Percentiles rank a stretch among this genome's conserved stretches.
These are phyloP conservation scores for Sceliomorpha sp. DNA, from an alignment of 2,888 invertebrate species.

Conservation along the genomic window DNA sequence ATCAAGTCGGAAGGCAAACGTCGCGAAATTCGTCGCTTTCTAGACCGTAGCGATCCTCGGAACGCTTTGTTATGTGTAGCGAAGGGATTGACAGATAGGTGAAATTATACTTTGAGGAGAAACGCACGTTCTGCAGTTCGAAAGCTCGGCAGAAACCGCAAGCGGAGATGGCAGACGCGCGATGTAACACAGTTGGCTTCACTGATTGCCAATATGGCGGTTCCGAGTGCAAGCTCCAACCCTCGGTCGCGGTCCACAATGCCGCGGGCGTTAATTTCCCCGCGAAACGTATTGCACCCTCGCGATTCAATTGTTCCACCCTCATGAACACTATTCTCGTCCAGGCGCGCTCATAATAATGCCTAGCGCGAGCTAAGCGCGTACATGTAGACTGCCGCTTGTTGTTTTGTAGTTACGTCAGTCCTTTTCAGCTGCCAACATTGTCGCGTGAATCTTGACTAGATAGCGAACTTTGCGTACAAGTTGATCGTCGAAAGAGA, in stretches of 20 bases:
- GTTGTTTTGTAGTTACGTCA: constrained; percentile 38
- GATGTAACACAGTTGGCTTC: constrained; percentile 66
- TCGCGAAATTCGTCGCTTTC: constrained; percentile 6
- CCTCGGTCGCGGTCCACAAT: constrained; percentile 66
- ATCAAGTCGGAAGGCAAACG: too few species aligned
- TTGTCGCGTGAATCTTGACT: constrained; percentile 41
- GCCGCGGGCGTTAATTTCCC: constrained; percentile 78
- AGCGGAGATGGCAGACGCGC: constrained; percentile 37
- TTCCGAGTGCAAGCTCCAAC: constrained; percentile 36
- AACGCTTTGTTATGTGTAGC: constrained; percentile 25
- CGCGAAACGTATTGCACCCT: constrained; percentile 76
- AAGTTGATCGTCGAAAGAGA: constrained; percentile 36
- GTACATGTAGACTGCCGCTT: constrained; percentile 22
- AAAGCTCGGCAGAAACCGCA: constrained; percentile 26
- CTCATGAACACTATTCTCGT: constrained; percentile 59
- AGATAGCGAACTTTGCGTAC: constrained; percentile 32
- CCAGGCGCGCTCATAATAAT: constrained; percentile 59
- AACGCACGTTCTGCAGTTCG: constrained; percentile 34
- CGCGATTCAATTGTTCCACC: constrained; percentile 76
- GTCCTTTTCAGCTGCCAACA: constrained; percentile 39
- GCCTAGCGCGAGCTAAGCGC: constrained; percentile 42
- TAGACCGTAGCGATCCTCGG: constrained; percentile 16
- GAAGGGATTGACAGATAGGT: constrained; percentile 38
- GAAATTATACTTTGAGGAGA: constrained; percentile 39
- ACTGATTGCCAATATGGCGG: constrained; percentile 75